phyloP scores from a whole-genome alignment of 2,888 invertebrate genomes.

The Heliconius sara region DNA sequence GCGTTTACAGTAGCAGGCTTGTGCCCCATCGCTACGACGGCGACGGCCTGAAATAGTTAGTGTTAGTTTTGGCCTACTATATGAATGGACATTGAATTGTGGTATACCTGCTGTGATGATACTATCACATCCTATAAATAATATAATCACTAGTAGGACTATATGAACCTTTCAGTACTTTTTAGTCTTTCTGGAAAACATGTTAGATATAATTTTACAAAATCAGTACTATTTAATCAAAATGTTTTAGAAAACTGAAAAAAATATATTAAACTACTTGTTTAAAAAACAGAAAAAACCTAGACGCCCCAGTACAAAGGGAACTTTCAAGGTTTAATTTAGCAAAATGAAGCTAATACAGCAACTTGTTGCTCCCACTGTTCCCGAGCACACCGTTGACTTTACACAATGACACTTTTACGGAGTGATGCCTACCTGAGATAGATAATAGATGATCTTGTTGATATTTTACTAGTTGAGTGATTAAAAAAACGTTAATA shows the following conservation, averaged over 20 bases:
- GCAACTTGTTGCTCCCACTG: constrained; percentile 23
- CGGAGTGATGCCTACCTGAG: neutral
- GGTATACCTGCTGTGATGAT: neutral
- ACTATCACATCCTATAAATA: too few relatives aligned
- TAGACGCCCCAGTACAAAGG: neutral
- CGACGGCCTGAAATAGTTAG: neutral
- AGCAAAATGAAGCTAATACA: neutral
- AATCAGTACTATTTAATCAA: neutral
- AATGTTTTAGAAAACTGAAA: neutral
- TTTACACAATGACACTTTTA: constrained; percentile 14
- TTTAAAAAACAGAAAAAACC: neutral
- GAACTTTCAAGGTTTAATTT: neutral
- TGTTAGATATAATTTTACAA: too few relatives aligned
- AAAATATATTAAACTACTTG: neutral
- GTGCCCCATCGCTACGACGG: too few relatives aligned
- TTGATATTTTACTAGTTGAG: neutral
- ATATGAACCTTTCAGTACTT: too few relatives aligned
- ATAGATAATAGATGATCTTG: neutral
- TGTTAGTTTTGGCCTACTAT: neutral
- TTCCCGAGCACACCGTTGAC: constrained; percentile 8
- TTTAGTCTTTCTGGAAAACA: too few relatives aligned
- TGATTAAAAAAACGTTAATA: neutral
- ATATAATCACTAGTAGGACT: too few relatives aligned
- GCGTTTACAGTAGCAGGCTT: too few relatives aligned
- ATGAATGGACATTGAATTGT: neutral